Evolutionary conservation across 2,888 invertebrate species (phyloP), one percentile per base, ranked within the genome.

Genomic region (Limnephilus rhombicus): DNA sequence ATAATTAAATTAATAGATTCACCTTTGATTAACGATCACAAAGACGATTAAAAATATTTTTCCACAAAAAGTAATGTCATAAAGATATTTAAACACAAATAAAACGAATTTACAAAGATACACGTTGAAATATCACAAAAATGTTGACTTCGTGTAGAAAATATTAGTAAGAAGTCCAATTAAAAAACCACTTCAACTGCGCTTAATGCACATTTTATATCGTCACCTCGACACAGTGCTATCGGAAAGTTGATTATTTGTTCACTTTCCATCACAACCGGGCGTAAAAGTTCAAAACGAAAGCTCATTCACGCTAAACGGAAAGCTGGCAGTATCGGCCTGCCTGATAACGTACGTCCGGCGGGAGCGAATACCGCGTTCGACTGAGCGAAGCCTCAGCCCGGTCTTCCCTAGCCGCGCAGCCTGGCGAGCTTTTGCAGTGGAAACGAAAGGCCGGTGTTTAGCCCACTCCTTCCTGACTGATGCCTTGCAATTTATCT

Each of bases 291-390:
- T 83, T 83, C 13, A 7, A 37, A 87, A 68, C 68, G 68, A 68
- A 68, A 68, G 68, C 68, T 68, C 68, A 68, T 68, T 24, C 68
- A 68, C 68, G 68, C 24, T 68, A 24, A 68, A n/a, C 68, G 68
- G 68, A 68, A 68, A 68, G 68, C 18, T 15, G 31, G 31, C 37
- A 81, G n/a, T 85, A 37, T 24, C 68, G 81, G 90, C 86, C 34
- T 49, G n/a, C 83, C 85, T 18, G 86, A n/a, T 86, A 34, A 41
- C 90, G 83, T n/a, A 91, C 93, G 93, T 93, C 93, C 92, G 92
- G 83, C 93, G 90, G 85, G 41, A 80, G 49, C 92, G 93, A 90
- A 91, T 80, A 90, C 90, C 93, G 93, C 93, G 92, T 90, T 92
- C 92, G 92, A 93, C 93, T 93, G 91, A 93, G 90, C 87, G 86